Evolutionary conservation across 2,113 vertebrate genomes (phyloP).

Genomic region (Sceloporus tristichus): DNA sequence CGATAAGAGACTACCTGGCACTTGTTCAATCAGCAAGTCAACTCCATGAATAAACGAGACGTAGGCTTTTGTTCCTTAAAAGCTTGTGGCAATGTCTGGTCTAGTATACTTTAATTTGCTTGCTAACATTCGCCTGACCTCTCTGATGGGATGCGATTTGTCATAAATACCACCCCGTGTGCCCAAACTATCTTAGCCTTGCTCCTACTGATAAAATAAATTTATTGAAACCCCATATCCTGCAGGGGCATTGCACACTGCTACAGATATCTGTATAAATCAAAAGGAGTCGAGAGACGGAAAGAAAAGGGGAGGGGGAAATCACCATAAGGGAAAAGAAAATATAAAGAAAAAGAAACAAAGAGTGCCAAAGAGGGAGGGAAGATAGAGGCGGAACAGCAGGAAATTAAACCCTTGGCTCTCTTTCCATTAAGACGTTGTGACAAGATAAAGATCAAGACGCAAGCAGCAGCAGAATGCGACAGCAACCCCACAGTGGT

Average conservation of each 20-base stretch:
- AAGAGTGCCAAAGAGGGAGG: slow-evolving; percentile 10
- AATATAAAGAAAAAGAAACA: background rate
- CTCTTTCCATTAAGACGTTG: slow-evolving; percentile 59
- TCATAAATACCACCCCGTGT: slow-evolving; percentile 35
- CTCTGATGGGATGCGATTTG: slow-evolving; percentile 44
- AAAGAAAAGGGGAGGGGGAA: background rate
- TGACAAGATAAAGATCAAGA: slow-evolving; percentile 61
- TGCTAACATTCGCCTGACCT: slow-evolving; percentile 39
- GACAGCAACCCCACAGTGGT: slow-evolving; percentile 35
- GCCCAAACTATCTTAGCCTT: slow-evolving; percentile 48
- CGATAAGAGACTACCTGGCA: slow-evolving; percentile 44
- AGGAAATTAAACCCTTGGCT: slow-evolving; percentile 65
- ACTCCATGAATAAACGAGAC: slow-evolving; percentile 4
- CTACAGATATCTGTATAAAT: slow-evolving; percentile 47
- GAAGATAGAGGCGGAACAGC: slow-evolving; percentile 51
- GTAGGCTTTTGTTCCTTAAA: slow-evolving; percentile 39
- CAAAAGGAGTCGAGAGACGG: slow-evolving; percentile 34
- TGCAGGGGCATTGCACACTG: slow-evolving; percentile 46
- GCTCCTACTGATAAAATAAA: slow-evolving; percentile 56
- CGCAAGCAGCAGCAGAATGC: slow-evolving; percentile 51
- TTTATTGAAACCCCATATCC: slow-evolving; percentile 51
- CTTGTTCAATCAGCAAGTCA: background rate
- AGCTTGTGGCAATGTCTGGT: slow-evolving; percentile 19
- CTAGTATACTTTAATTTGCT: slow-evolving; percentile 11
- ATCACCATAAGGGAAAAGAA: background rate